These are phyloP conservation scores for Thamnaconus septentrionalis DNA, from an alignment of 2,113 vertebrate genomes.

Conservation along the genomic window DNA sequence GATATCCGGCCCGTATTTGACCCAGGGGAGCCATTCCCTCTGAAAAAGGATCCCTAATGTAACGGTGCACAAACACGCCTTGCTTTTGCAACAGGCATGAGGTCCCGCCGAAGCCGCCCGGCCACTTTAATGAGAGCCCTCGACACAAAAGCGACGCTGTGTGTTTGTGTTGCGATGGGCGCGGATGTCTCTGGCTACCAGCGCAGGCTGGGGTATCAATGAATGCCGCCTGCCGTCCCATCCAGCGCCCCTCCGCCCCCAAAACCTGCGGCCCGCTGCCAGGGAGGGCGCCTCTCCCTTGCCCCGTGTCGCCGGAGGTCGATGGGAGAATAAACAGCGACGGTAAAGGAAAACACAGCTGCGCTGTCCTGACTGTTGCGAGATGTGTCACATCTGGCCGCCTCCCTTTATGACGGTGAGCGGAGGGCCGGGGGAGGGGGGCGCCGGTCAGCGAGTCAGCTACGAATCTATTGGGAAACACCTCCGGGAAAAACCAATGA, in stretches of 20 bases:
- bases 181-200: constrained; percentile 89
- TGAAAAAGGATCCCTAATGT: constrained; percentile 99
- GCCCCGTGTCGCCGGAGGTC: constrained; percentile 83
- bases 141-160: constrained; percentile 91
- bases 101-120: constrained; percentile 64
- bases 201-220: constrained; percentile 95
- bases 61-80: constrained; percentile 92
- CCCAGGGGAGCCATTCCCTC: constrained; percentile 92
- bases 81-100: constrained; percentile 97
- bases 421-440: constrained; percentile 67
- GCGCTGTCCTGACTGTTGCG: constrained; percentile 86
- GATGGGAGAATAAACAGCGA: constrained; percentile 78
- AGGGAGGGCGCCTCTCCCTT: constrained; percentile 65
- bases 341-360: constrained; percentile 93
- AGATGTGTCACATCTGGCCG: constrained; percentile 82
- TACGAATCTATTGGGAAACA: constrained; percentile 66
- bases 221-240: constrained; percentile 75
- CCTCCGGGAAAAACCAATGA: constrained; percentile 48
- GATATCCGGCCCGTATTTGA: constrained; percentile 96
- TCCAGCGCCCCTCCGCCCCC: constrained; percentile 52
- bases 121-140: constrained; percentile 83
- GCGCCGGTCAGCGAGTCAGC: constrained; percentile 59
- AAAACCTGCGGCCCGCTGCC: constrained; percentile 56
- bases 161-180: constrained; percentile 91
- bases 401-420: constrained; percentile 73